Conservation (phyloP, 53 echinoderm and acorn worm species). For the Glandiceps talaboti region DNA sequence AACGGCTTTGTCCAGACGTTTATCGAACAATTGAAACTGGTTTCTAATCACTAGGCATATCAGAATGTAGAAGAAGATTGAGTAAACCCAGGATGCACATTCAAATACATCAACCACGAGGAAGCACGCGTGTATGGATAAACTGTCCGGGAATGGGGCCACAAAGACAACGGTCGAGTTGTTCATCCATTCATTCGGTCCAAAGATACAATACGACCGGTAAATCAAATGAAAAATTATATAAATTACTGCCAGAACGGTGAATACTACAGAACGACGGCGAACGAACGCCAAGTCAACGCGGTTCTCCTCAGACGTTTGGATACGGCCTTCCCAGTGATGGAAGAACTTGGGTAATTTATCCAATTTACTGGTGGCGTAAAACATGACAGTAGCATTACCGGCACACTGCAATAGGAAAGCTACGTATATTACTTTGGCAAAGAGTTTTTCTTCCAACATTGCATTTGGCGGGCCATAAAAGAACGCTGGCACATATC, state of each 20-base stretch:
- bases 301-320: constrained; percentile 30
- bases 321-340: constrained; percentile 60
- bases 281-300: constrained; percentile 41
- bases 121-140: constrained; percentile 31
- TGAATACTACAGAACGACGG: constrained; percentile 20
- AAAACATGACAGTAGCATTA: constrained; percentile 54
- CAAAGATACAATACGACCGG: constrained; percentile 39
- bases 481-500: constrained; percentile 67
- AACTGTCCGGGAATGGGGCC: constrained; percentile 38
- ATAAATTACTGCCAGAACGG: constrained; percentile 28
- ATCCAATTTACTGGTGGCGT: constrained; percentile 24
- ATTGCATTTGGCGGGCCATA: constrained; percentile 23
- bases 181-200: constrained; percentile 38
- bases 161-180: constrained; percentile 63
- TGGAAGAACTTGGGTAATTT: constrained; percentile 51
- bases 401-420: constrained; percentile 78
- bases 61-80: constrained; percentile 58
- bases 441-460: constrained; percentile 31
- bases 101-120: constrained; percentile 43
- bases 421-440: constrained; percentile 56
- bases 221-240: constrained; percentile 40
- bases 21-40: constrained; percentile 42
- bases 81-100: constrained; percentile 65
- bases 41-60: constrained; percentile 28
- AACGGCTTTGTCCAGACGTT: constrained; percentile 29